phyloP scores from a whole-genome alignment of 2,888 invertebrate species.

The Stramonita haemastoma region DNA sequence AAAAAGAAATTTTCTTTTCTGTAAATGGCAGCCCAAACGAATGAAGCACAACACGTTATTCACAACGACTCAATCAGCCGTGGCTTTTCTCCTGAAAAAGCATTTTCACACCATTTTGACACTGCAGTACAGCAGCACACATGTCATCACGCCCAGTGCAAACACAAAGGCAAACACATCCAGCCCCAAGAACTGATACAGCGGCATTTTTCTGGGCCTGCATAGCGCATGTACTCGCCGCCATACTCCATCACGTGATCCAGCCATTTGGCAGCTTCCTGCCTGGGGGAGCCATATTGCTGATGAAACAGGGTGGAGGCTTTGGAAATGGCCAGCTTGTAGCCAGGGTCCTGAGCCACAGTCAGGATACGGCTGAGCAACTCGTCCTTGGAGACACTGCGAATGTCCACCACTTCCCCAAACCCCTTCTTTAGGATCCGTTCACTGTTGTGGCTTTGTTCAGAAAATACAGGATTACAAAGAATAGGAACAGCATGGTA shows the following conservation, averaged over 20 bases:
- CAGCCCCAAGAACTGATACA: conserved; percentile 55
- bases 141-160: neutral
- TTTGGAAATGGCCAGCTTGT: conserved; percentile 33
- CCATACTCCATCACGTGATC: conserved; percentile 24
- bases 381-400: neutral
- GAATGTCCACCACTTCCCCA: conserved; percentile 19
- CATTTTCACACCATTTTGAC: neutral
- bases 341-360: conserved; percentile 29
- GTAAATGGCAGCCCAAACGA: no score
- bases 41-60: no score
- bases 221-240: conserved; percentile 21
- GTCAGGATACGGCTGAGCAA: neutral
- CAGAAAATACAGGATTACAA: conserved; percentile 54
- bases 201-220: conserved; percentile 20
- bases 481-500: conserved; percentile 63
- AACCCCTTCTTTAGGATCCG: conserved; percentile 16
- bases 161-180: conserved; percentile 45
- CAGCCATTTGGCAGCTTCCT: conserved; percentile 49
- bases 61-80: neutral
- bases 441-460: conserved; percentile 46
- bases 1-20: no score
- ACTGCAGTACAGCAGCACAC: neutral
- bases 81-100: conserved; percentile 2
- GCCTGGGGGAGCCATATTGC: conserved; percentile 46
- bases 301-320: conserved; percentile 36